Conservation (phyloP, 2,113 vertebrate species). For the Rhadina sibilatrix region DNA sequence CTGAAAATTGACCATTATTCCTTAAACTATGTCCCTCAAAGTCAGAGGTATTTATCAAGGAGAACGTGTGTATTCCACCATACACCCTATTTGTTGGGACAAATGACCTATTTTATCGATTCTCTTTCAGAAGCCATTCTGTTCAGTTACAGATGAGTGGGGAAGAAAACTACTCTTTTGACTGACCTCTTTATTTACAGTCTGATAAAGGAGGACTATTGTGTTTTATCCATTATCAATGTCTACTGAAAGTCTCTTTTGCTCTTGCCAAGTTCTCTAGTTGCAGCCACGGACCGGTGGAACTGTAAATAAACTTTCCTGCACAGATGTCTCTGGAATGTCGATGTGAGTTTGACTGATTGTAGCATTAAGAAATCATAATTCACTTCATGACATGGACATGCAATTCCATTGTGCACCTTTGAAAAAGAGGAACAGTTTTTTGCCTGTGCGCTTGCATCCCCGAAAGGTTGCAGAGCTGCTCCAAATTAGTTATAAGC, state of each 20-base stretch:
- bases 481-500: neutral
- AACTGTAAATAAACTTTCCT: neutral
- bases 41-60: neutral
- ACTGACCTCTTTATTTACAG: conserved; percentile 46
- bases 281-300: neutral
- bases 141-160: conserved; percentile 30
- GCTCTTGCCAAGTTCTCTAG: neutral
- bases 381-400: neutral
- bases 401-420: neutral
- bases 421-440: neutral
- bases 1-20: neutral
- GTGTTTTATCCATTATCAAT: neutral
- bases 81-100: conserved; percentile 28
- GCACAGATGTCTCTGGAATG: neutral
- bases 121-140: conserved; percentile 25
- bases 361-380: neutral
- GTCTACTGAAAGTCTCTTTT: neutral
- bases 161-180: conserved; percentile 17
- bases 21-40: neutral
- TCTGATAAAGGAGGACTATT: neutral
- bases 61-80: neutral
- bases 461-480: neutral
- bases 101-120: conserved; percentile 41
- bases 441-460: neutral
- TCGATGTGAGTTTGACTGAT: neutral